phyloP scores from a whole-genome alignment of 2,888 invertebrate species.

The Willowsia nigromaculata region DNA sequence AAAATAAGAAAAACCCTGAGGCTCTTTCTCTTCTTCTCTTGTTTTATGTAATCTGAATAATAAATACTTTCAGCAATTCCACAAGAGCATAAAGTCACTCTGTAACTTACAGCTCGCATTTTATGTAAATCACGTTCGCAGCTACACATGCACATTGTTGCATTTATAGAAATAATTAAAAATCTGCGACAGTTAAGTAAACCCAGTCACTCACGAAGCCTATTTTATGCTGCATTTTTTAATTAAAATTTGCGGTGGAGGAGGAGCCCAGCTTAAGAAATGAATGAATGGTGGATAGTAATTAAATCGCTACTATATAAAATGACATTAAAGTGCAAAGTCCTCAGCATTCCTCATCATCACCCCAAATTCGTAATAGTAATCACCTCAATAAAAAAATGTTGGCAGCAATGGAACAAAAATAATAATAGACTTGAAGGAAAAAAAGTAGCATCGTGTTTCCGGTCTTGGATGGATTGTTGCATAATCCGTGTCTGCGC shows the following conservation, averaged over 20 bases:
- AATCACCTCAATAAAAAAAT: not conserved
- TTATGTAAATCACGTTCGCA: constrained; percentile 29
- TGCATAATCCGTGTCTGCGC: not conserved
- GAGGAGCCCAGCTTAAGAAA: not conserved
- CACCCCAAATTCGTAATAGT: no score
- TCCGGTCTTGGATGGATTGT: not conserved
- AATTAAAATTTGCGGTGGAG: not conserved
- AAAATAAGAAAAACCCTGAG: constrained; percentile 18
- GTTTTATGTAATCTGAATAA: not conserved
- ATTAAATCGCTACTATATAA: no score
- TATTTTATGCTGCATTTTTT: constrained; percentile 22
- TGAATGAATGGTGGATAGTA: not conserved
- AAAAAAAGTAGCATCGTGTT: not conserved
- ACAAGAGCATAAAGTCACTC: not conserved
- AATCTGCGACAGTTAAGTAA: not conserved
- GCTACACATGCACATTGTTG: not conserved
- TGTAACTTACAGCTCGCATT: not conserved
- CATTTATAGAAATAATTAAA: constrained; percentile 2
- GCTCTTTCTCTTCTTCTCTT: not conserved
- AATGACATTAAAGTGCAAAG: no score
- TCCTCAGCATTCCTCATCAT: not conserved
- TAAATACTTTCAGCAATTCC: not conserved
- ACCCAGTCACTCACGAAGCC: not conserved
- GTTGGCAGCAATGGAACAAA: not conserved
- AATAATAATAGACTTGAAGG: not conserved